A percentile compares a stretch with the other conserved stretches of the same genome.
These are phyloP conservation scores for Hipposideros armiger DNA, from an alignment of 2,113 vertebrate genomes.

Conservation along the genomic window DNA sequence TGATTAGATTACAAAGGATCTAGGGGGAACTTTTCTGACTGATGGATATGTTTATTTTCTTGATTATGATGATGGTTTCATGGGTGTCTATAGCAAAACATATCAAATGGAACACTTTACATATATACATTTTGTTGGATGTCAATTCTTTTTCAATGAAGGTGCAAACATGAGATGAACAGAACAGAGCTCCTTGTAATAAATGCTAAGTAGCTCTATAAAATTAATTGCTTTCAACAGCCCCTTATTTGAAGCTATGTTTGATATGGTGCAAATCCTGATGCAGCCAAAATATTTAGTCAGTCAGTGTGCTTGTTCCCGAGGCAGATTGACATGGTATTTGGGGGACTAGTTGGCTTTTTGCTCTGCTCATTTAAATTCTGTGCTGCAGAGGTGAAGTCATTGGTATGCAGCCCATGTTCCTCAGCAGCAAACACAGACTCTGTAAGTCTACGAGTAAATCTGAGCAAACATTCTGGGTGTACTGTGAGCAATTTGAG, in stretches of 20 bases:
- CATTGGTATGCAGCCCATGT: slow-evolving; percentile 58
- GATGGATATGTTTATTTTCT: neutral
- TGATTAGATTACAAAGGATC: neutral
- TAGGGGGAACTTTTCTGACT: neutral
- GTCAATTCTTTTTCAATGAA: neutral
- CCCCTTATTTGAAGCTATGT: slow-evolving; percentile 40
- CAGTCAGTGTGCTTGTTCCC: neutral
- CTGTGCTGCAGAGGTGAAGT: slow-evolving; percentile 54
- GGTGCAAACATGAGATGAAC: neutral
- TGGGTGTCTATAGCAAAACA: neutral
- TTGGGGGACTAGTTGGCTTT: slow-evolving; percentile 40
- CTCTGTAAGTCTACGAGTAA: slow-evolving; percentile 45
- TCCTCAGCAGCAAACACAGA: slow-evolving; percentile 46
- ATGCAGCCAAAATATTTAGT: slow-evolving; percentile 67
- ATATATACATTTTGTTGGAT: neutral
- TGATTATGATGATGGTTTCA: neutral
- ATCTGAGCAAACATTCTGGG: slow-evolving; percentile 13
- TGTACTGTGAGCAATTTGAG: neutral
- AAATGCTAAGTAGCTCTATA: slow-evolving; percentile 1
- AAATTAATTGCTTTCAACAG: slow-evolving; percentile 39
- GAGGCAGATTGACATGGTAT: slow-evolving; percentile 42
- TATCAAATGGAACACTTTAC: neutral
- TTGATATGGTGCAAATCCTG: slow-evolving; percentile 55
- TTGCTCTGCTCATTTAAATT: slow-evolving; percentile 72
- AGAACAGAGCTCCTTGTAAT: neutral